Conservation (phyloP, 2,113 vertebrate genomes). For the Tetraodon nigroviridis region DNA sequence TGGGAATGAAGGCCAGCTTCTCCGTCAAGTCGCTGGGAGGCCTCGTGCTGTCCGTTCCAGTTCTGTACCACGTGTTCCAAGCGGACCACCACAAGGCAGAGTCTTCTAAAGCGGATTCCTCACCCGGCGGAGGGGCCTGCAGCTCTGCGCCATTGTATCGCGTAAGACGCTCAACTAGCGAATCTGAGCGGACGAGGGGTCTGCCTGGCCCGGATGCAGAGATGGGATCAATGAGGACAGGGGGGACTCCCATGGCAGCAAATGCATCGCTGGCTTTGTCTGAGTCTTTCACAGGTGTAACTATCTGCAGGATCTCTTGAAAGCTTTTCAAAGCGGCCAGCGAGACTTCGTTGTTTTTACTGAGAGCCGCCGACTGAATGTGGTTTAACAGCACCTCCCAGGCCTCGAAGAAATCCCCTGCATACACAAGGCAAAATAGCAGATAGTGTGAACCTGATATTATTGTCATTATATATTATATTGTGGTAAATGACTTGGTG, state of each 20-base stretch:
- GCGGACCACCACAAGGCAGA: constrained; percentile 96
- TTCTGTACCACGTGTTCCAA: constrained; percentile 95
- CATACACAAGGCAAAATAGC: constrained; percentile 20
- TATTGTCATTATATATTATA: no score
- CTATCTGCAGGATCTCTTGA: constrained; percentile 97
- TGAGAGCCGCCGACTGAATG: constrained; percentile 96
- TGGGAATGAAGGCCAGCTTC: constrained; percentile 93
- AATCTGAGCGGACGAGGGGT: constrained; percentile 87
- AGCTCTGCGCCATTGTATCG: constrained; percentile 71
- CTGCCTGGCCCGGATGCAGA: constrained; percentile 82
- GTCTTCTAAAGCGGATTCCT: constrained; percentile 87
- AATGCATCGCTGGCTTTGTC: constrained; percentile 81
- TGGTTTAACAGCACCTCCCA: constrained; percentile 98
- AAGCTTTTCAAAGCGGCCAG: constrained; percentile 97
- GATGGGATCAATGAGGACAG: constrained; percentile 82
- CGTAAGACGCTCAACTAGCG: constrained; percentile 84
- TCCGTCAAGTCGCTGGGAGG: constrained; percentile 78
- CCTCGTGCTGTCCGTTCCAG: constrained; percentile 91
- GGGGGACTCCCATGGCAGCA: constrained; percentile 80
- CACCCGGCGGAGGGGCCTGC: constrained; percentile 73
- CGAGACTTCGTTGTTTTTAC: constrained; percentile 98
- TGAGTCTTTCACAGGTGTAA: constrained; percentile 85
- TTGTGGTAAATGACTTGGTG: not conserved
- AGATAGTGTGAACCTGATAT: not conserved
- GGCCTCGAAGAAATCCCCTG: constrained; percentile 95